Percentiles rank a stretch among this genome's conserved stretches.
These are phyloP conservation scores for Saguinus imperator DNA, from an alignment of 2,113 vertebrate genomes.

Conservation along the genomic window DNA sequence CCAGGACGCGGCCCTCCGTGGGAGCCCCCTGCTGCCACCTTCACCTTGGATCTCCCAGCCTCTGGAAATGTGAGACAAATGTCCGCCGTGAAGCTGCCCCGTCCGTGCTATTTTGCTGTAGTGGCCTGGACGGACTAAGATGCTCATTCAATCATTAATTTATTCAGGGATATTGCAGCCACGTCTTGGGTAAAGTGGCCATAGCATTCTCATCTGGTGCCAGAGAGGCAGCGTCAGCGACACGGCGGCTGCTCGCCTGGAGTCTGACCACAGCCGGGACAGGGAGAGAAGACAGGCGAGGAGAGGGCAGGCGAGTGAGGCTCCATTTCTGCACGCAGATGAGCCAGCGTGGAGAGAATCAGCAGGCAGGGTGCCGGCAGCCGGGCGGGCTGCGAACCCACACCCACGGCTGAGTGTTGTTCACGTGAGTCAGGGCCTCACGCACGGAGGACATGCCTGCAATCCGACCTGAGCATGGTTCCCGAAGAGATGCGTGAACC, in stretches of 20 bases:
- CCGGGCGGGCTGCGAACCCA: no score
- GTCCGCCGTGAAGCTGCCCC: fast-evolving
- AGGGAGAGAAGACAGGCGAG: fast-evolving
- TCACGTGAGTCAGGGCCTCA: not conserved
- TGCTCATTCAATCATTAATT: not conserved
- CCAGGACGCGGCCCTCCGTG: not conserved
- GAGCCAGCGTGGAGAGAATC: fast-evolving
- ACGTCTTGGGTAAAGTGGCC: fast-evolving
- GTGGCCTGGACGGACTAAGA: not conserved
- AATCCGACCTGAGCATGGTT: fast-evolving
- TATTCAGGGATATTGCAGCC: fast-evolving
- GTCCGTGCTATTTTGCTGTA: fast-evolving
- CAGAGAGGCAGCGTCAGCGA: fast-evolving
- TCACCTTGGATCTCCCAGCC: not conserved
- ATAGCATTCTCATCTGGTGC: fast-evolving
- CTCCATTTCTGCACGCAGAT: no score
- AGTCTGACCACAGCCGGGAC: not conserved
- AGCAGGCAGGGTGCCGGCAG: fast-evolving
- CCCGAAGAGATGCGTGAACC: fast-evolving
- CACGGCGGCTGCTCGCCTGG: fast-evolving
- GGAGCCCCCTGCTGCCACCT: no score
- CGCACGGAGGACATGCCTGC: fast-evolving
- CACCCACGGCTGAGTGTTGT: fast-evolving
- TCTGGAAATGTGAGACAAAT: not conserved
- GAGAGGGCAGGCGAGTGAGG: fast-evolving